A percentile compares a stretch with the other conserved stretches of the same genome.
phyloP scores from a whole-genome alignment of 2,113 vertebrate species.

The Leiothrix lutea region DNA sequence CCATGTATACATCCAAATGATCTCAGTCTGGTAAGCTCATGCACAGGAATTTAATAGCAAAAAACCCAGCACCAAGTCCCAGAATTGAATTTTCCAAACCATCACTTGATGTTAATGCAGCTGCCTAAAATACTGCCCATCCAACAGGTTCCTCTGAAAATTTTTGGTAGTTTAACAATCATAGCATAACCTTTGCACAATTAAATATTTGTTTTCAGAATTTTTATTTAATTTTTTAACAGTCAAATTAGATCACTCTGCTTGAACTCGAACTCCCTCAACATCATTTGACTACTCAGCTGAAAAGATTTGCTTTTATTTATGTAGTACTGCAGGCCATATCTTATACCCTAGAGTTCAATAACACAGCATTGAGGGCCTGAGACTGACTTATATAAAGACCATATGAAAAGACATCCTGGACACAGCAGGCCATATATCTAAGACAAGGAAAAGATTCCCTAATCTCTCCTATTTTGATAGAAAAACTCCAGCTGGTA shows the following conservation, averaged over 20 bases:
- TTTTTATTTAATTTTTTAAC: background rate
- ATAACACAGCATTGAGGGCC: background rate
- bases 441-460: background rate
- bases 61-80: background rate
- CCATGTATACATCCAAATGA: background rate
- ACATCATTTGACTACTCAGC: background rate
- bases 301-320: background rate
- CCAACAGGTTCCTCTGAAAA: background rate
- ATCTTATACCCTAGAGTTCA: background rate
- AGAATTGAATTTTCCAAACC: background rate
- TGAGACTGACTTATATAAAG: background rate
- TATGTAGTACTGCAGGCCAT: background rate
- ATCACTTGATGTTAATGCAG: background rate
- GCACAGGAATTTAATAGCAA: background rate
- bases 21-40: background rate
- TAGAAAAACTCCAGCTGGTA: background rate
- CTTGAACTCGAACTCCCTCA: background rate
- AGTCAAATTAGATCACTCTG: background rate
- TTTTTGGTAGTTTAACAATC: background rate
- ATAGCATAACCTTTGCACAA: background rate
- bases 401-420: background rate
- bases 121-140: background rate
- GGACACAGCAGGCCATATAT: background rate
- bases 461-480: background rate
- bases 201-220: background rate